These are phyloP conservation scores for Ornithoptera priamus DNA, from an alignment of 2,888 invertebrate genomes.

Conservation along the genomic window DNA sequence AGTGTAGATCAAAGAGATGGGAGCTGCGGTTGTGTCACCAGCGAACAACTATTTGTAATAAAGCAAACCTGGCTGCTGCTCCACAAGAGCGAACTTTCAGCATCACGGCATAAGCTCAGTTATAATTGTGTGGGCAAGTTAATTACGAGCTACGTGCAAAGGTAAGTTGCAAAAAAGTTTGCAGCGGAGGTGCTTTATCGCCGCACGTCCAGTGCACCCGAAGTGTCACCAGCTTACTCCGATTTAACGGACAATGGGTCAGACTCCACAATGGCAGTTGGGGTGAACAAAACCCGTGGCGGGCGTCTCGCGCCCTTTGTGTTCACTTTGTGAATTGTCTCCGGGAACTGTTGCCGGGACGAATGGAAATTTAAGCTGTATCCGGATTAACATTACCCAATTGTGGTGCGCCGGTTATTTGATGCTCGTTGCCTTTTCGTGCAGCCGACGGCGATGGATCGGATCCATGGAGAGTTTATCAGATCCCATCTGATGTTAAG, in stretches of 20 bases:
- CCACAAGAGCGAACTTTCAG: no score
- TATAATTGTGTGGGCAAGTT: constrained; percentile 7
- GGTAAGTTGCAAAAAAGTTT: constrained; percentile 15
- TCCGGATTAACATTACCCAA: constrained; percentile 34
- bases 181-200: constrained; percentile 28
- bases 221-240: constrained; percentile 42
- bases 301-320: constrained; percentile 37
- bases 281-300: constrained; percentile 40
- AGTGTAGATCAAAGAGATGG: no score
- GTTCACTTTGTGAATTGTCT: constrained; percentile 41
- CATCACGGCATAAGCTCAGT: no score
- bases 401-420: constrained; percentile 31
- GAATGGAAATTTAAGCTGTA: constrained; percentile 38
- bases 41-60: no score
- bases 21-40: no score
- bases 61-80: no score
- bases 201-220: constrained; percentile 32
- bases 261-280: constrained; percentile 39
- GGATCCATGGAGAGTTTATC: no score
- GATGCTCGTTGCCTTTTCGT: constrained; percentile 31
- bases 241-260: constrained; percentile 42
- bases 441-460: no score
- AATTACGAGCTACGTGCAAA: constrained; percentile 15
- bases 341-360: constrained; percentile 33
- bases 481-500: no score